Percentiles rank a stretch among this genome's conserved stretches.
phyloP scores from a whole-genome alignment of 1,140 invertebrate genomes.

The Cyphomyrmex costatus region DNA sequence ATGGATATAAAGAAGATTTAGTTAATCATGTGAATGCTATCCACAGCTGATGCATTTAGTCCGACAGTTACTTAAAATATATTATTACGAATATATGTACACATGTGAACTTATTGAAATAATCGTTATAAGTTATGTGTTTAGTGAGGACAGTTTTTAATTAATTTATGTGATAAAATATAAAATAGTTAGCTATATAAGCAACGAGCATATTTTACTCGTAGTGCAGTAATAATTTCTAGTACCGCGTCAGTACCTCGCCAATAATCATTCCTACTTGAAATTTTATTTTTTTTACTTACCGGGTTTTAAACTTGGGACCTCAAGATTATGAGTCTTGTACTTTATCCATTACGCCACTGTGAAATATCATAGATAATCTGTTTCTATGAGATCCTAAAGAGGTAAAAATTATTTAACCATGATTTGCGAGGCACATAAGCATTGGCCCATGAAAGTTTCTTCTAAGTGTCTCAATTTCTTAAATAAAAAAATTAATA shows the following conservation, averaged over 20 bases:
- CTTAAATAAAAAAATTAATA: conserved; percentile 52
- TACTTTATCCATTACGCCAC: too few relatives aligned
- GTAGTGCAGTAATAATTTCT: too few relatives aligned
- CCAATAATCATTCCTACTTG: too few relatives aligned
- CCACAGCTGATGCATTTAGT: conserved; percentile 37
- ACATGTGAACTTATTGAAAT: background rate
- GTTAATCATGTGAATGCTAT: conserved; percentile 56
- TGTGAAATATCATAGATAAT: too few relatives aligned
- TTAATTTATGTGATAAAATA: background rate
- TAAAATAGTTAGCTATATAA: background rate
- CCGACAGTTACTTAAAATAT: conserved; percentile 49
- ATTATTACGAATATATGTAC: background rate
- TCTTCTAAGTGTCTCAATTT: conserved; percentile 37
- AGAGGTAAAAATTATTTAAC: conserved; percentile 25
- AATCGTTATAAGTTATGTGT: background rate
- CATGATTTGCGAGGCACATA: conserved; percentile 1
- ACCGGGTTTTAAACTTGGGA: too few relatives aligned
- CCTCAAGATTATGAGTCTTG: too few relatives aligned
- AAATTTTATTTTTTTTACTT: too few relatives aligned
- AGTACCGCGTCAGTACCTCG: too few relatives aligned
- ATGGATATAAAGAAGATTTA: conserved; percentile 51
- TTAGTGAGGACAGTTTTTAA: background rate
- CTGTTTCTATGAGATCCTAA: background rate
- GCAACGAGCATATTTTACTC: background rate
- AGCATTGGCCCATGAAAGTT: conserved; percentile 21